Evolutionary conservation across 2,113 vertebrate genomes (phyloP).

Genomic region (Periophthalmodon schlosseri): DNA sequence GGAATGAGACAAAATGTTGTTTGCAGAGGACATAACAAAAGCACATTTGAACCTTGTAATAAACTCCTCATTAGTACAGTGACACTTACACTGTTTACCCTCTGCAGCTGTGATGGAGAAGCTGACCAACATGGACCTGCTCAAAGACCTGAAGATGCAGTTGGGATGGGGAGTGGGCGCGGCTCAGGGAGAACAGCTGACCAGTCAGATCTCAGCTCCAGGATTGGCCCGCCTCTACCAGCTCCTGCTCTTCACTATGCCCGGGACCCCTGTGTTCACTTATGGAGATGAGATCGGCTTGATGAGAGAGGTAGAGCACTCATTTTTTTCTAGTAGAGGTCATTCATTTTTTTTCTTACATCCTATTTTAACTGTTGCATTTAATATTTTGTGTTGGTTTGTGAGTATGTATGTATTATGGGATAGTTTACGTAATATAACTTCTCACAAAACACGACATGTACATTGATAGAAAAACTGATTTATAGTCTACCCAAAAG

Average conservation of each 20-base stretch:
- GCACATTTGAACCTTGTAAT: too few species aligned
- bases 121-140: constrained; percentile 39
- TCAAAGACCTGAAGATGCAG: constrained; percentile 56
- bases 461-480: too few species aligned
- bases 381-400: too few species aligned
- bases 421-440: too few species aligned
- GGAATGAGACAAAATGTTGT: too few species aligned
- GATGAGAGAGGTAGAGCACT: constrained; percentile 28
- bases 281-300: constrained; percentile 88
- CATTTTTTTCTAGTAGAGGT: not conserved
- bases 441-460: too few species aligned
- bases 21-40: too few species aligned
- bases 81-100: not conserved
- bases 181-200: constrained; percentile 51
- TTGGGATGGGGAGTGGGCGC: constrained; percentile 72
- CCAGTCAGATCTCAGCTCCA: constrained; percentile 27
- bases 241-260: constrained; percentile 84
- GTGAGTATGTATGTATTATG: too few species aligned
- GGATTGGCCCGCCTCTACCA: constrained; percentile 79
- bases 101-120: constrained; percentile 33
- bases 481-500: too few species aligned
- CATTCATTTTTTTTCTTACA: too few species aligned
- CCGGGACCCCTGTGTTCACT: constrained; percentile 84
- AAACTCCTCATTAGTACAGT: not conserved
- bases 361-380: too few species aligned